These are phyloP conservation scores for Aldabrachelys gigantea DNA, from an alignment of 2,113 vertebrate genomes.

Conservation along the genomic window DNA sequence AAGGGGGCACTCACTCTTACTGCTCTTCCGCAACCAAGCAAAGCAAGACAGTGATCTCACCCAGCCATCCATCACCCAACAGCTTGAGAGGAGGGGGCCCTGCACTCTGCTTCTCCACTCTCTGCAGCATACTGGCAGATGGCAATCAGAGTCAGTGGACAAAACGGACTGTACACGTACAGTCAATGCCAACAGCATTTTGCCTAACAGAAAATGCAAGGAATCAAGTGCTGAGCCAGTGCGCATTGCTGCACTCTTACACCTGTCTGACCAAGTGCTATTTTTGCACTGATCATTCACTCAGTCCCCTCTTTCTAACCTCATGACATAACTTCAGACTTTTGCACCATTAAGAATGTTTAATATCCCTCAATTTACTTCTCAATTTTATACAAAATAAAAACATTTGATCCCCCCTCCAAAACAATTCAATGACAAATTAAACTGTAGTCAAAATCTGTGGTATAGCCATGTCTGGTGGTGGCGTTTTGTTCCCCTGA, in stretches of 20 bases:
- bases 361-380: neutral
- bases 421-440: neutral
- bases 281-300: neutral
- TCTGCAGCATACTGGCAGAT: neutral
- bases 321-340: accelerated
- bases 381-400: neutral
- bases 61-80: neutral
- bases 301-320: slow-evolving; percentile 45
- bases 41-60: neutral
- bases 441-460: neutral
- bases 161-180: neutral
- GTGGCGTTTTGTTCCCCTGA: neutral
- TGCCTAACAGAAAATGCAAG: neutral
- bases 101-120: neutral
- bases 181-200: neutral
- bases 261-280: neutral
- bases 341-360: neutral
- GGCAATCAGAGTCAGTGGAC: neutral
- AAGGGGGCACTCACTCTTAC: neutral
- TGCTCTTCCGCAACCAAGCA: neutral
- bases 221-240: neutral
- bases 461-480: neutral
- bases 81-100: accelerated
- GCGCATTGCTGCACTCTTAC: accelerated
- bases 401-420: neutral